Conservation (phyloP, 2,797 vertebrate species). For the Ctenochaetus hawaiiensis region DNA sequence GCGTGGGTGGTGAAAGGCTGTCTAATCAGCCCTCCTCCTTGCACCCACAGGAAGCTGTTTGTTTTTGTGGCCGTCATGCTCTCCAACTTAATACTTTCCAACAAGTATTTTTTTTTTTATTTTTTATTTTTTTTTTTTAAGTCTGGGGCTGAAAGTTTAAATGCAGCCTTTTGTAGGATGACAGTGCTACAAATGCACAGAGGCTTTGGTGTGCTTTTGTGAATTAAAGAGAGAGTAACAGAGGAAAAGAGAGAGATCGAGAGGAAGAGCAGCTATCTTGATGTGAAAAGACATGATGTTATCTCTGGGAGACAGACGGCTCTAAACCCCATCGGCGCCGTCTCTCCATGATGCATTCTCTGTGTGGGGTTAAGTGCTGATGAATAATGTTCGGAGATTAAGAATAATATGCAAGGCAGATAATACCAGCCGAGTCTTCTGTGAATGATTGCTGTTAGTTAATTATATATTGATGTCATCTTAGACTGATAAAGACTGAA, state of each 20-base stretch:
- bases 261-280: slow-evolving; percentile 4
- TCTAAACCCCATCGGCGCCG: slow-evolving; percentile 30
- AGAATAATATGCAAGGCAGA: slow-evolving; percentile 48
- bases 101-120: neutral
- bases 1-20: slow-evolving; percentile 22
- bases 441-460: slow-evolving; percentile 31
- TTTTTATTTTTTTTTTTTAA: slow-evolving; percentile 17
- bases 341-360: slow-evolving; percentile 29
- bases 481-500: neutral
- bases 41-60: slow-evolving; percentile 40
- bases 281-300: slow-evolving; percentile 25
- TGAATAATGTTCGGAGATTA: slow-evolving; percentile 62
- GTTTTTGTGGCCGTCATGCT: slow-evolving; percentile 10
- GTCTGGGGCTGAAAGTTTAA: slow-evolving; percentile 16
- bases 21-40: slow-evolving; percentile 28
- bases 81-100: slow-evolving; percentile 18
- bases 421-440: slow-evolving; percentile 30
- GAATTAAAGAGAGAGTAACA: neutral
- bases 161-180: neutral
- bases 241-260: neutral
- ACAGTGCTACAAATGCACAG: slow-evolving; percentile 14
- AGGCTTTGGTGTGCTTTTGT: slow-evolving; percentile 6
- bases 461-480: slow-evolving; percentile 13
- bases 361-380: slow-evolving; percentile 52
- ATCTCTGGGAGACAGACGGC: slow-evolving; percentile 35